Evolutionary conservation across 2,888 invertebrate genomes (phyloP).

Genomic region (Ephialtes manifestator): DNA sequence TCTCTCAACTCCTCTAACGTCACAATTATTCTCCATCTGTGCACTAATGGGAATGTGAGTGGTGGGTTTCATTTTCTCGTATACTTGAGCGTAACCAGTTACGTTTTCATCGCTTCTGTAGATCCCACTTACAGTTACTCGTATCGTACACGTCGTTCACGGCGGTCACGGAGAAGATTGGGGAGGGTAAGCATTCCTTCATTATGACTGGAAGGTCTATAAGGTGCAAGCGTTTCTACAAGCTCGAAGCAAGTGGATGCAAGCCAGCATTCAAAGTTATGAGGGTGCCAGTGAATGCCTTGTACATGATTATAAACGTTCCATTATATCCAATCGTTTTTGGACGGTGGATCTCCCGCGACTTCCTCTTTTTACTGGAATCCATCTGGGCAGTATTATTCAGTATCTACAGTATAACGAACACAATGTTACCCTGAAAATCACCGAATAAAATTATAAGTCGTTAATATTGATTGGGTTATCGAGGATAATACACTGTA

Average conservation of each 20-base stretch:
- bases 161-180: neutral
- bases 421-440: neutral
- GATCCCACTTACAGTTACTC: constrained; percentile 28
- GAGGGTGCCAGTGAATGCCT: neutral
- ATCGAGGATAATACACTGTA: no score
- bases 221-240: neutral
- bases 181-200: neutral
- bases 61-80: constrained; percentile 7
- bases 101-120: neutral
- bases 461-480: no score
- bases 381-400: neutral
- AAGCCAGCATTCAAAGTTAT: neutral
- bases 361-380: neutral
- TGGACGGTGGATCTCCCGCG: neutral
- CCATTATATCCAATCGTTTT: neutral
- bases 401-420: neutral
- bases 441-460: neutral
- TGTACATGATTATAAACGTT: neutral
- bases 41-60: constrained; percentile 6
- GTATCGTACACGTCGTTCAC: constrained; percentile 33
- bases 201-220: neutral
- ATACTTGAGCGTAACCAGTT: constrained; percentile 3
- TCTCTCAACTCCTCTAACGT: neutral
- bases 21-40: constrained; percentile 12
- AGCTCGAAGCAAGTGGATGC: neutral